Base-by-base conservation (phyloP, 2,888 invertebrate genomes). In the Leuctra nigra region DNA sequence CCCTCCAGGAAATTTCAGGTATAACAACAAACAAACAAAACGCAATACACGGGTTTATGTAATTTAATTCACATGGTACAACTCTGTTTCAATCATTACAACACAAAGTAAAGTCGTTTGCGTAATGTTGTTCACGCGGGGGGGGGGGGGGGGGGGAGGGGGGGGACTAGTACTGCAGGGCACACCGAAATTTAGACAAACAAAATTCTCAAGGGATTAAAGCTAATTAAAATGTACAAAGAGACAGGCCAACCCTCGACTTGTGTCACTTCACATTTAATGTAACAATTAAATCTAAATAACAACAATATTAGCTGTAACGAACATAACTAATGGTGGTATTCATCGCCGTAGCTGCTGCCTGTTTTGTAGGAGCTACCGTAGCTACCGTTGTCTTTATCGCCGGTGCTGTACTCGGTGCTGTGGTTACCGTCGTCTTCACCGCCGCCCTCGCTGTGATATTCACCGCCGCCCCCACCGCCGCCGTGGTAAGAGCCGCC, bases 331-430 rank as follows among this genome's bases (percentile, higher is more conserved):
- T 35, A 44, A 29, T 44, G 7, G 55, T 58, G 18, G 33, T 33
- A 41, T 55, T 70, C 73, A 62, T 71, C 74, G 56, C 73, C 70
- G 60, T 73, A 73, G 59, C 74, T 73, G n/a, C 74, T 73, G 25
- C 70, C 75, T 1, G 67, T 63, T 4, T 75, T 76, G 59, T 75
- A 76, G 0, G 72, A 71, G 55, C 76, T 77, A 60, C 72, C 74
- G 58, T 74, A 71, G 2, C 76, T 76, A 22, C 76, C 67, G 2
- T 67, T 62, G 60, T 76, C 77, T 61, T 76, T 75, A 4, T 68
- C 70, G 14, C 41, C 60, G 47, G 55, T 60, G 25, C 47, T 33
- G 35, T 54, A 50, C 11, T 52, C 56, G 1, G 54, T 54, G 53
- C 39, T 52, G 36, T 50, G 38, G 20, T 14, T 46, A n/a, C 24